A percentile compares a stretch with the other conserved stretches of the same genome.
These are phyloP conservation scores for Melangyna quadrimaculata DNA, from an alignment of 2,888 invertebrate species.

Conservation along the genomic window DNA sequence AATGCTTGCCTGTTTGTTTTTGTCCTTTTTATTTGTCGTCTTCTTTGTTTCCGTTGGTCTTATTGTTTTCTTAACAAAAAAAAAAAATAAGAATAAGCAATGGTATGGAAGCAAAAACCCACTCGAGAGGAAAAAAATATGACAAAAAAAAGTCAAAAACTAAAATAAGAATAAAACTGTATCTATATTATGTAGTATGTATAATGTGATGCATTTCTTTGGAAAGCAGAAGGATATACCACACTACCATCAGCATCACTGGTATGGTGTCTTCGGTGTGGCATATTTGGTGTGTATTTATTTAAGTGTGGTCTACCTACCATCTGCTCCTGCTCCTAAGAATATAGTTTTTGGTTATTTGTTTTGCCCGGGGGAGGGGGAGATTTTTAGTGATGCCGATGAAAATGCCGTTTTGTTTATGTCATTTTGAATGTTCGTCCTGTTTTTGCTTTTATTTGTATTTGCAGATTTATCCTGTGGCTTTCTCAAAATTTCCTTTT, in stretches of 20 bases:
- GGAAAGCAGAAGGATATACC: conserved; percentile 17
- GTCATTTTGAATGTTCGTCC: neutral
- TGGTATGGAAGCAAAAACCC: conserved; percentile 47
- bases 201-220: conserved; percentile 66
- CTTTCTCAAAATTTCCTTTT: neutral
- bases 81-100: too few relatives aligned
- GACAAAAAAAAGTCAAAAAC: conserved; percentile 20
- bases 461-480: neutral
- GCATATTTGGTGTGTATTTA: conserved; percentile 9
- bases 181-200: too few relatives aligned
- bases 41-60: conserved; percentile 1
- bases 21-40: neutral
- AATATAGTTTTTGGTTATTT: conserved; percentile 36
- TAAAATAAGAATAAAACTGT: conserved; percentile 6
- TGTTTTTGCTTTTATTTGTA: neutral
- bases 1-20: conserved; percentile 18
- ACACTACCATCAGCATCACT: neutral
- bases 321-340: neutral
- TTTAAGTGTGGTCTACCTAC: neutral
- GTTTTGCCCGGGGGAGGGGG: conserved; percentile 27
- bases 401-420: conserved; percentile 29
- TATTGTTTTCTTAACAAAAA: conserved; percentile 15
- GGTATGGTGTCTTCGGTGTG: conserved; percentile 22
- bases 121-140: conserved; percentile 62
- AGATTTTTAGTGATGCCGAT: conserved; percentile 7